phyloP scores from a whole-genome alignment of 2,113 vertebrate genomes.

The Illadopsis cleaveri region DNA sequence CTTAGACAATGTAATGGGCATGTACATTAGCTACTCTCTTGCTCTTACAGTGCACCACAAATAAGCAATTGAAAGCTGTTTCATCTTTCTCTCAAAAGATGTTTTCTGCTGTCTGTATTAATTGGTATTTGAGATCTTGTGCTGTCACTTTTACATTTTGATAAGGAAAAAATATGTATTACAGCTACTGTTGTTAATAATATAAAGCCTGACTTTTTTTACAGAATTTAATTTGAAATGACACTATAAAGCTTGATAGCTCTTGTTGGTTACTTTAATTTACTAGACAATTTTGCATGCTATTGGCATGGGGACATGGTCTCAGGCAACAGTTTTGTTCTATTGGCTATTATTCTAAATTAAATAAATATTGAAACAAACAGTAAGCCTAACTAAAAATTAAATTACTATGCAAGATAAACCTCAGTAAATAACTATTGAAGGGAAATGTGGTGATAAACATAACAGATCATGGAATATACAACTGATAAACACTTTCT shows the following conservation, averaged over 20 bases:
- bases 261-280: slow-evolving; percentile 63
- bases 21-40: not conserved
- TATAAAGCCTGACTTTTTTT: slow-evolving; percentile 9
- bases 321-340: slow-evolving; percentile 39
- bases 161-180: not conserved
- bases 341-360: slow-evolving; percentile 56
- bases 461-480: not conserved
- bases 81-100: not conserved
- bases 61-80: not conserved
- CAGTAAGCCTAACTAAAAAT: slow-evolving; percentile 13
- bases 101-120: not conserved
- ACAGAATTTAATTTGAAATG: slow-evolving; percentile 65
- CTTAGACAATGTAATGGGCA: not conserved
- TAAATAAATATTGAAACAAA: slow-evolving; percentile 53
- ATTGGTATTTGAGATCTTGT: not conserved
- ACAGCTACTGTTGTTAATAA: slow-evolving; percentile 4
- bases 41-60: not conserved
- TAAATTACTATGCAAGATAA: not conserved
- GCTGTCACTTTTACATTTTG: slow-evolving; percentile 13
- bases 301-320: slow-evolving; percentile 35
- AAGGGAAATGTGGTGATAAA: not conserved
- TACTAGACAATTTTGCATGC: slow-evolving; percentile 65
- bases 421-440: slow-evolving; percentile 36
- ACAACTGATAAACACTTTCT: not conserved
- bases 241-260: slow-evolving; percentile 19